phyloP scores from a whole-genome alignment of 2,888 invertebrate species.

The Napeogenes inachia region DNA sequence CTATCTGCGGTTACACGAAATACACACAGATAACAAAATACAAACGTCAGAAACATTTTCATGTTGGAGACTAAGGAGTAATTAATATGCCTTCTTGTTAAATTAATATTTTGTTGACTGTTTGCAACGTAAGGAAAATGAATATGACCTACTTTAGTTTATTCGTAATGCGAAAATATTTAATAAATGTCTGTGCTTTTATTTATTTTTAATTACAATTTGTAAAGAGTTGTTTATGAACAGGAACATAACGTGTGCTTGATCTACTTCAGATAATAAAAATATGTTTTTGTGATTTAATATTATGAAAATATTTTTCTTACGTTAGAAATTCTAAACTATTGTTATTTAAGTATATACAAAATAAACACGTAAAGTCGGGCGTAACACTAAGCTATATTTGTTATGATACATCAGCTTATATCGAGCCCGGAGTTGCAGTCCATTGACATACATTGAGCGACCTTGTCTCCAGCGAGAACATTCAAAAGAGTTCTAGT shows the following conservation, averaged over 20 bases:
- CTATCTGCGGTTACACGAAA: slow-evolving; percentile 37
- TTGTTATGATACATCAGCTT: slow-evolving; percentile 55
- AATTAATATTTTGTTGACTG: slow-evolving; percentile 12
- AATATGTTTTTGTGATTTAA: too few species aligned
- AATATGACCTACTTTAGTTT: slow-evolving; percentile 18
- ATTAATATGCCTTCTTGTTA: slow-evolving; percentile 15
- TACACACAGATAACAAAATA: slow-evolving; percentile 31
- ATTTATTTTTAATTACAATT: too few species aligned
- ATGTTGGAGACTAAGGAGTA: slow-evolving; percentile 22
- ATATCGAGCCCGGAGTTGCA: slow-evolving; percentile 69
- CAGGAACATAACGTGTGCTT: too few species aligned
- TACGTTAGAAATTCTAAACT: too few species aligned
- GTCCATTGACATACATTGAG: slow-evolving; percentile 69
- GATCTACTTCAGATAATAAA: too few species aligned
- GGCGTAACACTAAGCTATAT: slow-evolving; percentile 19
- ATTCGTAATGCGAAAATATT: neutral
- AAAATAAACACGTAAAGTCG: slow-evolving; percentile 10
- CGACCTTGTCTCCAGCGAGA: slow-evolving; percentile 66
- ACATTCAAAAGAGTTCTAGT: slow-evolving; percentile 62
- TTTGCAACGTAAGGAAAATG: slow-evolving; percentile 15
- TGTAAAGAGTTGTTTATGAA: too few species aligned
- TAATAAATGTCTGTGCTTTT: neutral
- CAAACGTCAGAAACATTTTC: slow-evolving; percentile 24
- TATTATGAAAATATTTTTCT: too few species aligned
- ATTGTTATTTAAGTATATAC: too few species aligned